Conservation (phyloP, 2,113 vertebrate species). For the Ellobius talpinus region DNA sequence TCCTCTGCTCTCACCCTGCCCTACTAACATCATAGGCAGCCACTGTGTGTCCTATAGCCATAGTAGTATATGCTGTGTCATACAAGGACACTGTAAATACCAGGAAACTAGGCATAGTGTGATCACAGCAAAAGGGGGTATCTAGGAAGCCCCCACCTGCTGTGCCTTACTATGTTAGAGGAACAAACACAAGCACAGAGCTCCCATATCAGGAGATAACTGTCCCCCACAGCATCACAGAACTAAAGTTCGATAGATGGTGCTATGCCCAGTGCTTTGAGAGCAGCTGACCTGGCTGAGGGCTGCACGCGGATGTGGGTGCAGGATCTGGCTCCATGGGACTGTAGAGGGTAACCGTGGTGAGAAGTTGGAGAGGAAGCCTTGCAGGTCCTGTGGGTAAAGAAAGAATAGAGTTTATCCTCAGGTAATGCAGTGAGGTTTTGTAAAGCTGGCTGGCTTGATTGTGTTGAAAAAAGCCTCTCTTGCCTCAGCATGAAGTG, state of each 20-base stretch:
- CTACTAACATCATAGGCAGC: not conserved
- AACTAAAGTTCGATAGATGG: too few relatives aligned
- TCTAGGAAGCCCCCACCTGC: not conserved
- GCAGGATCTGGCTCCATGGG: too few relatives aligned
- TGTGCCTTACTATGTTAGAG: not conserved
- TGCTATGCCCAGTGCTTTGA: not conserved
- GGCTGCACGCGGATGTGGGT: not conserved
- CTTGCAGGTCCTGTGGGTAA: not conserved
- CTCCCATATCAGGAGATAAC: not conserved
- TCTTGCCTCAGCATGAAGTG: not conserved
- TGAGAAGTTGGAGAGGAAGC: not conserved
- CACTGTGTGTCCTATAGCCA: not conserved
- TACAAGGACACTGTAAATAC: not conserved
- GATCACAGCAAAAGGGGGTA: not conserved
- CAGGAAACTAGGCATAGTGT: not conserved
- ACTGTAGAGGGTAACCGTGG: not conserved
- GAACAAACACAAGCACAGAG: not conserved
- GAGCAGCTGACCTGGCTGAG: not conserved
- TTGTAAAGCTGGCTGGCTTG: not conserved
- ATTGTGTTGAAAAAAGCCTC: not conserved
- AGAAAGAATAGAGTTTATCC: not conserved
- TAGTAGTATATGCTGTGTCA: accelerated
- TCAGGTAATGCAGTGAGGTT: not conserved
- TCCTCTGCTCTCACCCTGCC: not conserved
- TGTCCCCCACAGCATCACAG: not conserved